Evolutionary conservation across 2,888 invertebrate genomes (phyloP), one percentile per base, ranked within the genome.

Genomic region (Asteroscopus sphinx): DNA sequence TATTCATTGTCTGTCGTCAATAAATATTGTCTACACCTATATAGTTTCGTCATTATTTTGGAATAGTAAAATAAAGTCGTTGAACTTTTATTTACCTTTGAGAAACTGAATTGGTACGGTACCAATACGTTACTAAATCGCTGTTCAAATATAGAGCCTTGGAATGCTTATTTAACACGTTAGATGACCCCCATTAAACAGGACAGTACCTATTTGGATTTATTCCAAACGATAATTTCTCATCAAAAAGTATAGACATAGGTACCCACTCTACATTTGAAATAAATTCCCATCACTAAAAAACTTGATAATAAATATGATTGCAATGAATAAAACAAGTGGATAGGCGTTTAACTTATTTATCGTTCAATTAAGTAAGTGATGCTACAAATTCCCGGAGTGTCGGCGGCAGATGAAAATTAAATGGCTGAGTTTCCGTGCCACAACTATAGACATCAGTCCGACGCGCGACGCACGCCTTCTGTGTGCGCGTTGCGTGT

Each of bases 391-490:
- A 64, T 72, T 59, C 53, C 33, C 44, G 28, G 46, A 42, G 58
- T 57, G 58, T 75, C 49, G 42, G 44, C 46, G 17, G 41, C 35
- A 56, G 62, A 56, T 76, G 58, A 63, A 69, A 76, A 73, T 73
- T 58, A 68, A 62, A 69, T 76, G 57, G 17, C 40, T 45, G 49
- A 56, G 60, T 53, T 63, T 76, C 60, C 51, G 54, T 37, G 48
- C 62, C 56, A 58, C 62, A 76, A 73, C 76, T 63, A 69, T 55
- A 76, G 49, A 63, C 76, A 60, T 60, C 56, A 61, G 40, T 48
- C 51, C 41, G 33, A 36, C 28, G 47, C 28, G 36, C 61, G 28
- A 44, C 44, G 30, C 56, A 63, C 48, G 39, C 44, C 35, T 55
- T 72, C 42, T 55, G 58, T 47, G 58, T 58, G 42, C 54, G 13